phyloP scores from a whole-genome alignment of 2,888 invertebrate species.

The Sminthurinus aureus region DNA sequence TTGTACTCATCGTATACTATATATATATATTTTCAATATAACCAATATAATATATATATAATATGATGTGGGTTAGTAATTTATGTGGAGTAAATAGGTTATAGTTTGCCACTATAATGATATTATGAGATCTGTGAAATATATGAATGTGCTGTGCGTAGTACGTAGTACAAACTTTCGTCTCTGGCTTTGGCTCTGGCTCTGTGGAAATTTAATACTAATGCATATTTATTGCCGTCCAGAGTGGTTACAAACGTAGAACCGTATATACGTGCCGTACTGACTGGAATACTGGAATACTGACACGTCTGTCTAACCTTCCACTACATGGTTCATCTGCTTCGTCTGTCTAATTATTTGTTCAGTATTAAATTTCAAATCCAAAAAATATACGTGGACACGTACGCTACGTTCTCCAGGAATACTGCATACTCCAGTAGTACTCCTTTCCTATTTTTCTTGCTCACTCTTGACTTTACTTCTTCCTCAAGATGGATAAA shows the following conservation, averaged over 20 bases:
- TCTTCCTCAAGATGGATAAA: not conserved
- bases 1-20: too few relatives aligned
- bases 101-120: too few relatives aligned
- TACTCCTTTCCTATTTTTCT: not conserved
- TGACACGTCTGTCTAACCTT: not conserved
- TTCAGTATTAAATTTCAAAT: slow-evolving; percentile 11
- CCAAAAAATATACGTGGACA: not conserved
- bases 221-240: too few relatives aligned
- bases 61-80: too few relatives aligned
- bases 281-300: not conserved
- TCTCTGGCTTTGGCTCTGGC: not conserved
- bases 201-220: too few relatives aligned
- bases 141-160: too few relatives aligned
- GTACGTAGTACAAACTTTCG: not conserved
- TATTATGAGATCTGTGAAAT: too few relatives aligned
- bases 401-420: not conserved
- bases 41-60: too few relatives aligned
- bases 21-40: too few relatives aligned
- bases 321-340: not conserved
- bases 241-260: too few relatives aligned
- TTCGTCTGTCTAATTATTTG: slow-evolving; percentile 9
- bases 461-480: too few relatives aligned
- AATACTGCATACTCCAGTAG: not conserved
- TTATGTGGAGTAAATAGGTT: too few relatives aligned
- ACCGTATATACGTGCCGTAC: not conserved